Percentiles rank a stretch among this genome's conserved stretches.
These are phyloP conservation scores for Stratiomys singularior DNA, from an alignment of 2,888 invertebrate species.

Conservation along the genomic window DNA sequence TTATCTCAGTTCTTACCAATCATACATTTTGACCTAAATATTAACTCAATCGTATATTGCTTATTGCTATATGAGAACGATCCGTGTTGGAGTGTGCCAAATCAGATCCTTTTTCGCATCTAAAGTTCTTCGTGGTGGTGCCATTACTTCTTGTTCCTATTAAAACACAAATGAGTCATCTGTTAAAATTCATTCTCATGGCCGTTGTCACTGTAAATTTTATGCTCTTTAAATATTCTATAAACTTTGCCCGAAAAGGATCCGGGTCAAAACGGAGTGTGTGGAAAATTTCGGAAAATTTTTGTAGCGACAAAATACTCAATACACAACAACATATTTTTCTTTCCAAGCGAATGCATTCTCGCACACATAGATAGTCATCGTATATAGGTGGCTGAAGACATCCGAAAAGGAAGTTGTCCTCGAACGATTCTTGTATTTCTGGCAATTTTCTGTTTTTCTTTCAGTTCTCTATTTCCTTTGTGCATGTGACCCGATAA, in stretches of 20 bases:
- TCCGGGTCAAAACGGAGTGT: too few species aligned
- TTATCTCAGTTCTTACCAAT: too few species aligned
- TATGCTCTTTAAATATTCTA: neutral
- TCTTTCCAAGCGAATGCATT: neutral
- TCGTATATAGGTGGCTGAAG: neutral
- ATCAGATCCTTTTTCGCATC: too few species aligned
- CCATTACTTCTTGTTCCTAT: neutral
- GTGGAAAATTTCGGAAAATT: constrained; percentile 9
- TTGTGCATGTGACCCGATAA: too few species aligned
- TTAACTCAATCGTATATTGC: too few species aligned
- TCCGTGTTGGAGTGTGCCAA: too few species aligned
- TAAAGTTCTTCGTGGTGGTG: neutral
- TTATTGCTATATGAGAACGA: too few species aligned
- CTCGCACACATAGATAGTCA: neutral
- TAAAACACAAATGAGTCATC: constrained; percentile 1
- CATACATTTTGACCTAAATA: too few species aligned
- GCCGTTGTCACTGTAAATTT: constrained; percentile 12
- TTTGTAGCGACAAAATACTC: neutral
- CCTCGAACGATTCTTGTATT: neutral
- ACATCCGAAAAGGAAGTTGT: neutral
- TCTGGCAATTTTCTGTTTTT: constrained; percentile 6
- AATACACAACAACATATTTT: neutral
- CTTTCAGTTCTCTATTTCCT: too few species aligned
- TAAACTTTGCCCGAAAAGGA: neutral
- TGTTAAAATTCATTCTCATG: neutral